phyloP scores from a whole-genome alignment of 2,113 vertebrate species.

The Brienomyrus brachyistius region DNA sequence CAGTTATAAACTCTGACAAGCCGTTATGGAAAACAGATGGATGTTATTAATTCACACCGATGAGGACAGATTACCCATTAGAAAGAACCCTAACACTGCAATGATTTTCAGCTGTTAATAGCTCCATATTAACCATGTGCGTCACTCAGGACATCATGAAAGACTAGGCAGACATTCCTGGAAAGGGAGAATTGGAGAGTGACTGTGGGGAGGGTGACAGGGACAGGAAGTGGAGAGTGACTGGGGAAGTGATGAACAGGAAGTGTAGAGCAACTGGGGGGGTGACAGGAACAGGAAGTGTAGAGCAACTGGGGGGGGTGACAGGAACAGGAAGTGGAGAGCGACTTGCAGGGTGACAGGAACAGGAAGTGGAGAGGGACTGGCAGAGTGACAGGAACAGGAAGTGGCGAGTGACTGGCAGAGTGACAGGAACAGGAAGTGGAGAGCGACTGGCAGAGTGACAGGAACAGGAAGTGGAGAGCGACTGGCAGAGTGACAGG shows the following conservation, averaged over 20 bases:
- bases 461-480: background rate
- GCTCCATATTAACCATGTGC: background rate
- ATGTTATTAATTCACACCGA: background rate
- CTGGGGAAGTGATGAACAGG: background rate
- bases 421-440: no score
- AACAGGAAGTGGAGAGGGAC: no score
- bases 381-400: background rate
- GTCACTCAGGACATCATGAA: background rate
- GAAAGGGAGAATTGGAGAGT: background rate
- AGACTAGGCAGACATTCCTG: background rate
- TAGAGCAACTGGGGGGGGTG: no score
- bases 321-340: no score
- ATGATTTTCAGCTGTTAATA: background rate
- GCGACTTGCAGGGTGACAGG: no score
- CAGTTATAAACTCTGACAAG: background rate
- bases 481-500: no score
- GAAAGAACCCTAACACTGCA: background rate
- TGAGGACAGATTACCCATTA: background rate
- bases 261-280: no score
- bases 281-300: no score
- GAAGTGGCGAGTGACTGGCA: background rate
- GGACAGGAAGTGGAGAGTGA: no score
- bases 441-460: no score
- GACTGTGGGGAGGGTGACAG: background rate
- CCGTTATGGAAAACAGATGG: background rate